Evolutionary conservation across 64 coral and sea anemone genomes (phyloP).

Genomic region (Montipora cactus): DNA sequence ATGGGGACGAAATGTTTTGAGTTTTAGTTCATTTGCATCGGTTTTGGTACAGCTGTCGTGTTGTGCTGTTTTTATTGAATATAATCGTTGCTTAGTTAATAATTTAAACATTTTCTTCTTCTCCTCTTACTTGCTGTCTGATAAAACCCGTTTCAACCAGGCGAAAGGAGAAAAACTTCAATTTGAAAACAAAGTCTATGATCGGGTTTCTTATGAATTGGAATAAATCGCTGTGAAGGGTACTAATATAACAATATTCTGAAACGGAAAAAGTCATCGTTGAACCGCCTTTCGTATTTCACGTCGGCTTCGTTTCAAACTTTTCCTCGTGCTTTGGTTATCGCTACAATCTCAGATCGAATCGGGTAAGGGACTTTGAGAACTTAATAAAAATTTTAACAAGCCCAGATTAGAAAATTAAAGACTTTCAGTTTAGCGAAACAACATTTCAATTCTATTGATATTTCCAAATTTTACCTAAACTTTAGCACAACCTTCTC

Average conservation of each 20-base stretch:
- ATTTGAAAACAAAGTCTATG: not conserved
- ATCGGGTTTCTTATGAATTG: not conserved
- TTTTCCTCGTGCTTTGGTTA: not conserved
- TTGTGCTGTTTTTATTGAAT: slow-evolving; percentile 15
- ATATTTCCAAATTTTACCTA: too few species aligned
- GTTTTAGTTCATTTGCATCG: slow-evolving; percentile 47
- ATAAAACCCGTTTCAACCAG: not conserved
- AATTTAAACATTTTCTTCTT: slow-evolving; percentile 1
- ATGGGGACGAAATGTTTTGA: slow-evolving; percentile 56
- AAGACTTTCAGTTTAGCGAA: too few species aligned
- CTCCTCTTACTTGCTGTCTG: not conserved
- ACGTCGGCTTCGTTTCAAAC: too few species aligned
- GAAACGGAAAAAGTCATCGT: not conserved
- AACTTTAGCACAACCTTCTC: too few species aligned
- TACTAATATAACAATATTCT: not conserved
- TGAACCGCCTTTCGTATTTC: too few species aligned
- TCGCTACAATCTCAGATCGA: too few species aligned
- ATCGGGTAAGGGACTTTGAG: too few species aligned
- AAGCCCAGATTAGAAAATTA: too few species aligned
- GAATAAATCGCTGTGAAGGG: not conserved
- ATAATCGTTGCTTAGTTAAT: slow-evolving; percentile 49
- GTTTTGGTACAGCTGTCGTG: slow-evolving; percentile 30
- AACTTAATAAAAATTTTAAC: too few species aligned
- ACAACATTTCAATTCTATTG: too few species aligned
- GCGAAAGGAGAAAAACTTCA: not conserved